Evolutionary conservation across 1,140 invertebrate species (phyloP).

Genomic region (Pinna nobilis): DNA sequence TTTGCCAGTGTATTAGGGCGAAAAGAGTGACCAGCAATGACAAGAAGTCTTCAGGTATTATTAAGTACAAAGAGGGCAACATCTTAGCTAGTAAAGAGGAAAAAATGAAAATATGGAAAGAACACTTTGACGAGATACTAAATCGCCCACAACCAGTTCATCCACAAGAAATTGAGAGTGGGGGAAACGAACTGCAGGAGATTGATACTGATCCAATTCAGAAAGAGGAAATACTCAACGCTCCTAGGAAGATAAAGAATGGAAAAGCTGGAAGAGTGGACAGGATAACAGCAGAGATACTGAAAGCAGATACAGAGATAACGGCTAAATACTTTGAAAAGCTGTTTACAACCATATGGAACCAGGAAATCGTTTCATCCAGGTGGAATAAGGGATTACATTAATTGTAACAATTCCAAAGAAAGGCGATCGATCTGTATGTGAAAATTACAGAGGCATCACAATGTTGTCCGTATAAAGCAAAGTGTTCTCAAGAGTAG

Average conservation of each 20-base stretch:
- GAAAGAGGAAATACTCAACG: slow-evolving; percentile 32
- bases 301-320: slow-evolving; percentile 20
- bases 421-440: slow-evolving; percentile 8
- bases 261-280: slow-evolving; percentile 16
- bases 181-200: slow-evolving; percentile 4
- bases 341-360: slow-evolving; percentile 23
- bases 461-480: not conserved
- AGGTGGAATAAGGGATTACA: slow-evolving; percentile 16
- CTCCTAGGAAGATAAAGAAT: slow-evolving; percentile 22
- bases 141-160: slow-evolving; percentile 7
- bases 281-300: slow-evolving; percentile 15
- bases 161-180: slow-evolving; percentile 8
- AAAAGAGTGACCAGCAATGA: slow-evolving; percentile 18
- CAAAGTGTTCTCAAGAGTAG: slow-evolving; percentile 1
- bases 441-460: slow-evolving; percentile 15
- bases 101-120: slow-evolving; percentile 16
- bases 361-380: slow-evolving; percentile 15
- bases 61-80: slow-evolving; percentile 13
- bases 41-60: not conserved
- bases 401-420: slow-evolving; percentile 20
- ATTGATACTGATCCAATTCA: slow-evolving; percentile 9
- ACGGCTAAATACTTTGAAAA: slow-evolving; percentile 15
- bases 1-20: too few relatives aligned
- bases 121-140: slow-evolving; percentile 32
- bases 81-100: slow-evolving; percentile 1